These are phyloP conservation scores for Notospermus geniculatus DNA, from an alignment of 1,140 invertebrate genomes.

Conservation along the genomic window DNA sequence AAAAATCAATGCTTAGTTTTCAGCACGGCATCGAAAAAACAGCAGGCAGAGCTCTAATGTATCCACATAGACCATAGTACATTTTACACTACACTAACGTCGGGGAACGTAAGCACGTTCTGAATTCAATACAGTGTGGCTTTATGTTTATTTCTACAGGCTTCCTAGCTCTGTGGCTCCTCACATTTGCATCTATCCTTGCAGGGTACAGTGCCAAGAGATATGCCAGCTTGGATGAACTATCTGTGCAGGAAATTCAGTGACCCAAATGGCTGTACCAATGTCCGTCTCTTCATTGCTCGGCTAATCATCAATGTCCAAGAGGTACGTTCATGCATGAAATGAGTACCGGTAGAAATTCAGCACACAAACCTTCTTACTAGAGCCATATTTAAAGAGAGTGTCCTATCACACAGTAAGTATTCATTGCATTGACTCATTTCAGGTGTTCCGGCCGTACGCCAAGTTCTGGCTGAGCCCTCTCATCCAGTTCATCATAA, in stretches of 20 bases:
- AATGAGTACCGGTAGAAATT: too few species aligned
- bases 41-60: too few species aligned
- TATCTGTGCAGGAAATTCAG: constrained; percentile 57
- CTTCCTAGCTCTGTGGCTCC: too few species aligned
- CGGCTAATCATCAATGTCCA: constrained; percentile 64
- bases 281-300: constrained; percentile 64
- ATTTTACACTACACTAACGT: too few species aligned
- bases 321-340: too few species aligned
- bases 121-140: too few species aligned
- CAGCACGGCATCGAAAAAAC: too few species aligned
- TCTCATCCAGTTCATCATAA: constrained; percentile 59
- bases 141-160: too few species aligned
- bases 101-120: too few species aligned
- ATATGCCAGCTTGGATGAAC: constrained; percentile 60
- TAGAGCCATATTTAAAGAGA: neutral
- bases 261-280: constrained; percentile 49
- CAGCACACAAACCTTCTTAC: neutral
- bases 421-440: too few species aligned
- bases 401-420: neutral
- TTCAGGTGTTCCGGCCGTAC: constrained; percentile 62
- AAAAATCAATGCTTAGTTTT: too few species aligned
- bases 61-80: too few species aligned
- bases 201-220: constrained; percentile 33
- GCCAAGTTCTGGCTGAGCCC: constrained; percentile 59
- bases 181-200: neutral